A percentile compares a stretch with the other conserved stretches of the same genome.
phyloP scores from a whole-genome alignment of 1,140 invertebrate genomes.

The Zaprionus tsacasi region DNA sequence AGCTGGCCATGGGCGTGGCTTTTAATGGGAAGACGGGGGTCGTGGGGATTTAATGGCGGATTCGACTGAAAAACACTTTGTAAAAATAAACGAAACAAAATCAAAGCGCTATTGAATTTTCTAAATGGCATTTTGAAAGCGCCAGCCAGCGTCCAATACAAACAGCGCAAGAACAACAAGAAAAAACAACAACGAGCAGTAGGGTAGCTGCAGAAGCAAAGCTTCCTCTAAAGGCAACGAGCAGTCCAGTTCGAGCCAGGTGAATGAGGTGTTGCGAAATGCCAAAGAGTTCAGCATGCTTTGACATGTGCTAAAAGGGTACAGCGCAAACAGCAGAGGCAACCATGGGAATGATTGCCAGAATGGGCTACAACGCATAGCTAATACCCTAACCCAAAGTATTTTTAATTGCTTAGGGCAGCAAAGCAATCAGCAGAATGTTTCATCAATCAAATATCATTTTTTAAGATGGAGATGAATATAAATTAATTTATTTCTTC shows the following conservation, averaged over 20 bases:
- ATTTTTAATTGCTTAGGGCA: neutral
- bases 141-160: conserved; percentile 43
- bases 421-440: too few species aligned
- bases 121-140: conserved; percentile 79
- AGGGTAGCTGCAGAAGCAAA: conserved; percentile 8
- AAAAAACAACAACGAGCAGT: conserved; percentile 33
- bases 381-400: neutral
- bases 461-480: too few species aligned
- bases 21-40: neutral
- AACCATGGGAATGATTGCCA: neutral
- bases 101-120: conserved; percentile 81
- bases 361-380: neutral
- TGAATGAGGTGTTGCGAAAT: conserved; percentile 74
- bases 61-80: conserved; percentile 64
- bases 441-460: too few species aligned
- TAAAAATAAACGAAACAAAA: conserved; percentile 79
- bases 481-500: too few species aligned
- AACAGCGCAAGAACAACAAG: conserved; percentile 18
- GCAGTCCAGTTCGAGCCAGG: conserved; percentile 63
- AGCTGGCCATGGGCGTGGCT: neutral
- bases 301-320: conserved; percentile 80
- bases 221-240: conserved; percentile 29
- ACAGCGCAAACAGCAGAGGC: conserved; percentile 40
- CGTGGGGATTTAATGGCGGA: neutral
- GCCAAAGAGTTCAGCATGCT: conserved; percentile 76